A percentile compares a stretch with the other conserved stretches of the same genome.
These are phyloP conservation scores for Vollenhovia emeryi DNA, from an alignment of 1,140 invertebrate genomes.

Conservation along the genomic window DNA sequence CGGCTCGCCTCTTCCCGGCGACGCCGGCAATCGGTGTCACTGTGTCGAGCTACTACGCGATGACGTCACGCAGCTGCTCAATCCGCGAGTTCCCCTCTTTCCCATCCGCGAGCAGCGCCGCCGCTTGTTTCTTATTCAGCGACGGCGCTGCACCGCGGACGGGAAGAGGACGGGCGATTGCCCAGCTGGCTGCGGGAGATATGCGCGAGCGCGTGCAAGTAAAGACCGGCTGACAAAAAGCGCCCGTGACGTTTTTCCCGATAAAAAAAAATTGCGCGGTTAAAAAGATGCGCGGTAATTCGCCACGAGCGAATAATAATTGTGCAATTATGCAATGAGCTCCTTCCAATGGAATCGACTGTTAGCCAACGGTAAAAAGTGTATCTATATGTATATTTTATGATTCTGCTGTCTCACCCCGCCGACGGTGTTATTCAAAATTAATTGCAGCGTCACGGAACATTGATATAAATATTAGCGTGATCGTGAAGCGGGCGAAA, in stretches of 20 bases:
- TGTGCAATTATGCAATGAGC: background rate
- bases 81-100: conserved; percentile 61
- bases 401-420: background rate
- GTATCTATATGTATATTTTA: background rate
- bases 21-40: conserved; percentile 78
- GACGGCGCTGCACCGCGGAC: too few species aligned
- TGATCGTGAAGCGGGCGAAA: background rate
- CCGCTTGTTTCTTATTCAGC: too few species aligned
- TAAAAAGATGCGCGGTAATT: background rate
- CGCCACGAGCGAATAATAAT: background rate
- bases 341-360: background rate
- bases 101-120: background rate
- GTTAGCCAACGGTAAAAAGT: background rate
- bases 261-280: background rate
- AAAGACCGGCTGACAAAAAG: conserved; percentile 41
- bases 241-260: conserved; percentile 14
- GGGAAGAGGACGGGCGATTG: conserved; percentile 63
- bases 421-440: background rate
- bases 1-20: conserved; percentile 57
- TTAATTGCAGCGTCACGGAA: background rate
- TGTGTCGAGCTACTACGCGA: conserved; percentile 76
- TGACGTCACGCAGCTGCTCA: conserved; percentile 76
- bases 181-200: conserved; percentile 59
- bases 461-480: background rate
- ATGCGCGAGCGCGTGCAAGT: conserved; percentile 37